Conservation (phyloP, 2,888 invertebrate genomes). For the Ptychoptera albimana region DNA sequence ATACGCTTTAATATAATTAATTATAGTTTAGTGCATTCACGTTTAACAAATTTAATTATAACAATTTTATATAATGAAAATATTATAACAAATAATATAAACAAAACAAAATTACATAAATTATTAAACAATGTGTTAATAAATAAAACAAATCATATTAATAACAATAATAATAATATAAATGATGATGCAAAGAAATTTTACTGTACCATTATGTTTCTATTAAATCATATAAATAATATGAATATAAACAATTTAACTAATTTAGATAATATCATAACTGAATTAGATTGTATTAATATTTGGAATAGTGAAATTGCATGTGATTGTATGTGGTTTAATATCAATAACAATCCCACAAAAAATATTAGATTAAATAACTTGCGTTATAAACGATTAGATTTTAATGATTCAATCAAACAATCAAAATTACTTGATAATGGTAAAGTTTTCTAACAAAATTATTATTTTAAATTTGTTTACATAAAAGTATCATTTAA, state of each 20-base stretch:
- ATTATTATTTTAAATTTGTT: no score
- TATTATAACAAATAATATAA: background rate
- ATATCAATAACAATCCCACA: no score
- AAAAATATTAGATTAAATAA: no score
- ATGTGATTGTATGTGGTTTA: slow-evolving; percentile 35
- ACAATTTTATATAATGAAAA: slow-evolving; percentile 35
- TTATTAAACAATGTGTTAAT: background rate
- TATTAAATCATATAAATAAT: no score
- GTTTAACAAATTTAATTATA: slow-evolving; percentile 45
- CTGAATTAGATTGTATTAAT: slow-evolving; percentile 39
- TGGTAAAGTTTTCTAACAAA: no score
- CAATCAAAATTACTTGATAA: no score
- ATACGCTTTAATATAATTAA: slow-evolving; percentile 43
- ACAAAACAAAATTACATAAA: background rate
- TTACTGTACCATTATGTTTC: slow-evolving; percentile 4
- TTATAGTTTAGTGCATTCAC: slow-evolving; percentile 47
- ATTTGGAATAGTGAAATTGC: slow-evolving; percentile 40
- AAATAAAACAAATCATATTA: background rate
- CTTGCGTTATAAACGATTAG: slow-evolving; percentile 30
- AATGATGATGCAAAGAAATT: slow-evolving; percentile 21
- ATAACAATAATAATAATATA: slow-evolving; percentile 12
- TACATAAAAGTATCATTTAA: no score
- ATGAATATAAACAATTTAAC: slow-evolving; percentile 7
- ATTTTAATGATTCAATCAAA: slow-evolving; percentile 15
- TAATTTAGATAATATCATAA: slow-evolving; percentile 34